These are phyloP conservation scores for Enoplosus armatus DNA, from an alignment of 2,797 vertebrate species.

Conservation along the genomic window DNA sequence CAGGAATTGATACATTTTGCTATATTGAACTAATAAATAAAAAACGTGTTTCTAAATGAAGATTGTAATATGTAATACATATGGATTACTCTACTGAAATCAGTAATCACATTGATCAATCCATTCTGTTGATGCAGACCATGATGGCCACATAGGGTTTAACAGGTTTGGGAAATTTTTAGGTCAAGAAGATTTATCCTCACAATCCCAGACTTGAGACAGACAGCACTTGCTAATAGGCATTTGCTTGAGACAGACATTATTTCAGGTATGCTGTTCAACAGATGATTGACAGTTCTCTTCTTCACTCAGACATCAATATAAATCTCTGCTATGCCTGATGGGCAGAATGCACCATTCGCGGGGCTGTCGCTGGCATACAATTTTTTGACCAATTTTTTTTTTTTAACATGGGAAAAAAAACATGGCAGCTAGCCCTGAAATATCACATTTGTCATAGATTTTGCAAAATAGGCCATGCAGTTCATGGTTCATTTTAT, in stretches of 20 bases:
- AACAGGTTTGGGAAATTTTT: slow-evolving; percentile 4
- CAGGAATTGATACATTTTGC: slow-evolving; percentile 42
- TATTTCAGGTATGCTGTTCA: slow-evolving; percentile 41
- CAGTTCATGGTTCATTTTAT: slow-evolving; percentile 21
- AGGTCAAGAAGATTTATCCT: slow-evolving; percentile 17
- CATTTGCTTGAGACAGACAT: slow-evolving; percentile 27
- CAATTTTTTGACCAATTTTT: slow-evolving; percentile 34
- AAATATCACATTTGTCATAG: slow-evolving; percentile 55
- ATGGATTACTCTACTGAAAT: slow-evolving; percentile 14
- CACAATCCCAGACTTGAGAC: not conserved
- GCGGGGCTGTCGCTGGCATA: slow-evolving; percentile 30
- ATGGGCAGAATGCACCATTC: slow-evolving; percentile 32
- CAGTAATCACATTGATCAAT: slow-evolving; percentile 5
- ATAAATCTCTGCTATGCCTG: slow-evolving; percentile 35
- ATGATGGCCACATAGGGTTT: not conserved
- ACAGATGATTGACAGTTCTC: slow-evolving; percentile 52
- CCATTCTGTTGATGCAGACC: not conserved
- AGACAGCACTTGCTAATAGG: slow-evolving; percentile 4
- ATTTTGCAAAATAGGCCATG: slow-evolving; percentile 20
- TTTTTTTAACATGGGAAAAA: not conserved
- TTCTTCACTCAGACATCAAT: slow-evolving; percentile 43
- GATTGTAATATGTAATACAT: not conserved
- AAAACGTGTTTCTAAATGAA: slow-evolving; percentile 34
- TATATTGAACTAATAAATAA: slow-evolving; percentile 42
- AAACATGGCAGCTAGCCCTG: slow-evolving; percentile 1